Percentiles rank a stretch among this genome's conserved stretches.
phyloP scores from a whole-genome alignment of 1,140 invertebrate species.

The Maconellicoccus hirsutus region DNA sequence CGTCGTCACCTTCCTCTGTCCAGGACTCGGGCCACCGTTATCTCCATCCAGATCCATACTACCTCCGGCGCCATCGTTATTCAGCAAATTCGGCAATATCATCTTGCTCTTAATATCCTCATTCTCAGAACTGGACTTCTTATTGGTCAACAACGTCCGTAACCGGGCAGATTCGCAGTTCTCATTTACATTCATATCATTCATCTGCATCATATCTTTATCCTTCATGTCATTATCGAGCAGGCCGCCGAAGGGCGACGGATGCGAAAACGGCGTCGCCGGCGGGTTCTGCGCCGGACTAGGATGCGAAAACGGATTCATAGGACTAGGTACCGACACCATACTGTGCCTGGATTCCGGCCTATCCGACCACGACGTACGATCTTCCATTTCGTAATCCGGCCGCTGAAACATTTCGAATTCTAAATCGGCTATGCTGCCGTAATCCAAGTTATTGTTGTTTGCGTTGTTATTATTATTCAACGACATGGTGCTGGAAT shows the following conservation, averaged over 20 bases:
- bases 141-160: conserved; percentile 51
- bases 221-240: conserved; percentile 37
- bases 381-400: conserved; percentile 4
- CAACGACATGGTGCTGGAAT: neutral
- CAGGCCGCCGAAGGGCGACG: conserved; percentile 46
- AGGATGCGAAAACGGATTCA: conserved; percentile 33
- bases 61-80: conserved; percentile 67
- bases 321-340: conserved; percentile 36
- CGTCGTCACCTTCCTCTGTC: neutral
- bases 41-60: conserved; percentile 35
- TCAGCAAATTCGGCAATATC: conserved; percentile 64
- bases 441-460: neutral
- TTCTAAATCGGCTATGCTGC: conserved; percentile 7
- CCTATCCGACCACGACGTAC: conserved; percentile 33
- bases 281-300: conserved; percentile 40
- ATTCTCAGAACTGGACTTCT: conserved; percentile 34
- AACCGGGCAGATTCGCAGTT: conserved; percentile 49
- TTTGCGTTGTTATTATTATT: neutral
- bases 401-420: conserved; percentile 21
- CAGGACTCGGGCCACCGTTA: conserved; percentile 22
- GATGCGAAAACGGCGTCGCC: conserved; percentile 38
- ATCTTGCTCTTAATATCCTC: conserved; percentile 38
- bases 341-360: conserved; percentile 46
- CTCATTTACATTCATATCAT: conserved; percentile 24
- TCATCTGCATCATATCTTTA: conserved; percentile 27